phyloP scores from a whole-genome alignment of 1,140 invertebrate genomes.

The Chionoecetes opilio region DNA sequence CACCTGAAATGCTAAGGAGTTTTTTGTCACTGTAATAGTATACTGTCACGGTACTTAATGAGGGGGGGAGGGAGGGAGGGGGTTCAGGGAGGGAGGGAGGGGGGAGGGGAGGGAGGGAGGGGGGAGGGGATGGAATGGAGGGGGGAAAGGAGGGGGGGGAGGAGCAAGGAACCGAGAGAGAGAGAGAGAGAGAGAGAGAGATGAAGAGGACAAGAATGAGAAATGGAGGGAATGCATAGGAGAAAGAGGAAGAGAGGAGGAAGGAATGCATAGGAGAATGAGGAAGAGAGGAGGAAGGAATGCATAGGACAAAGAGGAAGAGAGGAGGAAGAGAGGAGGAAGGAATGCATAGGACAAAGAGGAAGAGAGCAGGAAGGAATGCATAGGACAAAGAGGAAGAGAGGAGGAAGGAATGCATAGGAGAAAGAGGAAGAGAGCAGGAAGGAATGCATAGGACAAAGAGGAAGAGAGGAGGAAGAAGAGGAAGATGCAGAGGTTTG shows the following conservation, averaged over 20 bases:
- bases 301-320: not conserved
- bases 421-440: not conserved
- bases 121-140: not conserved
- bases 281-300: not conserved
- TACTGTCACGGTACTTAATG: not conserved
- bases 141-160: not conserved
- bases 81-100: not conserved
- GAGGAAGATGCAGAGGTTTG: not conserved
- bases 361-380: not conserved
- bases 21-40: not conserved
- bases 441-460: too few species aligned
- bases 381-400: not conserved
- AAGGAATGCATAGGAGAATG: not conserved
- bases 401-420: not conserved
- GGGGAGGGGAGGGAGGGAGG: not conserved
- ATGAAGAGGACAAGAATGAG: too few species aligned
- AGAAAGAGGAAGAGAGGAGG: not conserved
- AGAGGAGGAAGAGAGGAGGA: not conserved
- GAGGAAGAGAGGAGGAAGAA: not conserved
- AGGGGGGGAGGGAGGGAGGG: not conserved
- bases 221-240: too few species aligned
- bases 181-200: not conserved
- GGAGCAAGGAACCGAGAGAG: not conserved
- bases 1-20: not conserved
- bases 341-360: not conserved